A percentile compares a stretch with the other conserved stretches of the same genome.
Conservation (phyloP, 2,888 invertebrate genomes). For the Agrochola lota region DNA sequence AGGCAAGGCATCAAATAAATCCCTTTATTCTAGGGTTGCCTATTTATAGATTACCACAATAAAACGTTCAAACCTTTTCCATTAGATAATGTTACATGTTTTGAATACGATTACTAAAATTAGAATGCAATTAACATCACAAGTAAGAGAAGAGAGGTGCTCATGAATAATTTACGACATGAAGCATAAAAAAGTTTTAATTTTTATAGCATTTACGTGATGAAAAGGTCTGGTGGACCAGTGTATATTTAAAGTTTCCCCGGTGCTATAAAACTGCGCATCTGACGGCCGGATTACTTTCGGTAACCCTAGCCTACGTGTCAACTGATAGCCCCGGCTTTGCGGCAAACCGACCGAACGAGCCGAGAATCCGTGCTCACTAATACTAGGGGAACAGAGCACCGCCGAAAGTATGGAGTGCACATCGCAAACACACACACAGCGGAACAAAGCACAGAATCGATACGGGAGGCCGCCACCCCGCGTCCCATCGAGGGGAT, state of each 20-base stretch:
- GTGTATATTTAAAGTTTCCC: constrained; percentile 57
- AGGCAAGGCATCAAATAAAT: constrained; percentile 60
- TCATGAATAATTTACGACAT: constrained; percentile 78
- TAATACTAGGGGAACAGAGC: constrained; percentile 82
- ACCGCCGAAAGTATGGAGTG: constrained; percentile 79
- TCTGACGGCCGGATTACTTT: constrained; percentile 60
- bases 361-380: constrained; percentile 83
- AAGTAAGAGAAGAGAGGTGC: constrained; percentile 71
- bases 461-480: constrained; percentile 84
- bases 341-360: constrained; percentile 84
- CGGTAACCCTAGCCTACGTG: constrained; percentile 76
- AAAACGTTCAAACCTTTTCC: constrained; percentile 62
- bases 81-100: constrained; percentile 76
- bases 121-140: constrained; percentile 80
- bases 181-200: constrained; percentile 70
- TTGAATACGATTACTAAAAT: constrained; percentile 81
- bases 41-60: constrained; percentile 30
- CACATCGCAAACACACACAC: constrained; percentile 70
- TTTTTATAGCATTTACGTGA: constrained; percentile 71
- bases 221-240: constrained; percentile 55
- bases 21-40: constrained; percentile 53
- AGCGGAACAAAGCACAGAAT: constrained; percentile 77
- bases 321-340: constrained; percentile 83
- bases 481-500: constrained; percentile 84
- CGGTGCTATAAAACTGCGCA: constrained; percentile 56